phyloP scores from a whole-genome alignment of 1,140 invertebrate genomes.

The Bombus difficillimus region DNA sequence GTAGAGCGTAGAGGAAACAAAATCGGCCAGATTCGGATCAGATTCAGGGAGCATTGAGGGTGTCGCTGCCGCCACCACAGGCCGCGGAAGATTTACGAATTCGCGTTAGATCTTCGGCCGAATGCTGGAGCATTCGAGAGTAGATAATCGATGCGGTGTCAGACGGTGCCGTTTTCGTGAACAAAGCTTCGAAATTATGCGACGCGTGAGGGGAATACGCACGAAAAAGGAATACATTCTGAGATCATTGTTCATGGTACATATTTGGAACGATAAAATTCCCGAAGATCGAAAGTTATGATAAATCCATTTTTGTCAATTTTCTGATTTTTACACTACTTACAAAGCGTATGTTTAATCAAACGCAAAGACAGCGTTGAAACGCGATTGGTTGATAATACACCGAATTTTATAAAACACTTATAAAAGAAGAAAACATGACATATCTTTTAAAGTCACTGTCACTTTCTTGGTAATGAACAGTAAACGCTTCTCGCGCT shows the following conservation, averaged over 20 bases:
- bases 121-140: constrained; percentile 15
- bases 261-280: neutral
- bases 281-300: no score
- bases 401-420: no score
- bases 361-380: no score
- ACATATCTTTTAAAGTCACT: no score
- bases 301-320: no score
- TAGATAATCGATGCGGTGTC: constrained; percentile 44
- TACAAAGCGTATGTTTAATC: no score
- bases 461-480: neutral
- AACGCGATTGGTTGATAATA: no score
- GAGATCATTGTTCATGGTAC: no score
- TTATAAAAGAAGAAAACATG: no score
- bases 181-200: constrained; percentile 55
- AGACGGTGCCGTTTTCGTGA: constrained; percentile 40
- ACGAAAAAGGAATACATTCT: neutral
- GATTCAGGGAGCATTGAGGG: constrained; percentile 58
- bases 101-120: constrained; percentile 46
- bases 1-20: constrained; percentile 2
- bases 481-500: neutral
- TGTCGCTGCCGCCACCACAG: constrained; percentile 26
- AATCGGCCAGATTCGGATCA: constrained; percentile 52
- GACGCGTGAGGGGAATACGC: constrained; percentile 31
- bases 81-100: constrained; percentile 60
- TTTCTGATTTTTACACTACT: no score